Base-by-base conservation (phyloP, 2,888 invertebrate species). In the Alcis repandata region DNA sequence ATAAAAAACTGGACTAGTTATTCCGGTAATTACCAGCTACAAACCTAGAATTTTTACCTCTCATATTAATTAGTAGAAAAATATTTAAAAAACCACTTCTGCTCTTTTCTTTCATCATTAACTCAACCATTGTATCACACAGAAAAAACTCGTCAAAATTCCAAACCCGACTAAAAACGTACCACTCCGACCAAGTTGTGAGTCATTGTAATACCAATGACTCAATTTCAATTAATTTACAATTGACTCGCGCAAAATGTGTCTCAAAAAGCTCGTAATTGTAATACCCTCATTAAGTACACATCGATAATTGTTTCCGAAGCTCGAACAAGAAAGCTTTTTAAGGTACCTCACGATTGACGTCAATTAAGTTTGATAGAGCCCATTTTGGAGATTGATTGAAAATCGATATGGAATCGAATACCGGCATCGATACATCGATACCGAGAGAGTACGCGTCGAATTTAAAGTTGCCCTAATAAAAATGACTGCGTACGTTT, bases 351-450 rank as follows among this genome's bases (percentile, higher is more conserved):
- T 82, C 82, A 80, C 78, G 80, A 85, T 84, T 84, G 86, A 88
- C 83, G 88, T 87, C 90, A 89, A 90, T 91, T 90, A 90, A 89
- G 84, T 86, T 88, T 86, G 87, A 90, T 87, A 85, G 83, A 83
- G 84, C 83, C 85, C 84, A 86, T 86, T 87, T 85, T 76, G 77
- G 84, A 87, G 87, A 87, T 88, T 87, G 87, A 88, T 90, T 88
- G 87, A 87, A 86, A 86, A 85, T 88, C 86, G 86, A 87, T 86
- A 83, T 79, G 77, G 79, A 80, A 83, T 79, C 81, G 83, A 85
- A 84, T 70, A 68, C 59, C 64, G 58, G 58, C 66, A 66, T 71
- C 68, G 63, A 59, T 56, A 59, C 66, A 66, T 63, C 43, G 63
- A 59, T 43, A 53, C 32, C 38, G 38, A 45, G 58, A 68, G 70